Evolutionary conservation across 2,888 invertebrate species (phyloP), one percentile per base, ranked within the genome.

Genomic region (Drosophila melanosoma): DNA sequence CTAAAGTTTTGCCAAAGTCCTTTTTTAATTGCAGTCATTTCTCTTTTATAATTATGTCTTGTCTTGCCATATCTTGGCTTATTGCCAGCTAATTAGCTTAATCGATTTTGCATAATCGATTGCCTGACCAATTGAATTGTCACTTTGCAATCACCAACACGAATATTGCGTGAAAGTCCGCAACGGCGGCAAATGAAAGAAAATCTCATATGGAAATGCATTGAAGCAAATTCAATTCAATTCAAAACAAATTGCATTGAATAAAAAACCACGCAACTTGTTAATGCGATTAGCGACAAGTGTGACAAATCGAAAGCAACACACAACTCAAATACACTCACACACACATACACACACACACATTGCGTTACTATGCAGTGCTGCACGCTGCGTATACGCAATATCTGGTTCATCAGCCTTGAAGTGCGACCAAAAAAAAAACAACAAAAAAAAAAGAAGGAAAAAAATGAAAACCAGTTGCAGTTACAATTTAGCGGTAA

Each of bases 341-440:
- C 53, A 36, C 45, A 32, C 38, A 17, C 26, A 23, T 11, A 42
- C 49, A 26, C 32, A 35, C 49, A 51, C 52, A 12, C 29, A 32
- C 29, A 48, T 48, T 57, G 48, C 48, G 80, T 76, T 80, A 49
- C 54, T 81, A 68, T 74, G 79, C 71, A 66, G 20, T 51, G 70
- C 71, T 59, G 57, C 69, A 82, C 68, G 64, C 69, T 85, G 89
- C 85, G 85, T 85, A 80, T 89, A 89, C 85, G 85, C 85, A 85
- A 74, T 74, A 61, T 76, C 62, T 54, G 63, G 69, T 73, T 70
- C 69, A 79, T 65, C 82, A 68, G 69, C 81, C 79, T 81, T 79
- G 73, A 66, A 52, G 61, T 65, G 62, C 26, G 62, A 8, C 60
- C 76, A 52, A 73, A 62, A 64, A 71, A 71, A 57, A 12, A 60